Percentiles rank a stretch among this genome's conserved stretches.
phyloP scores from a whole-genome alignment of 2,113 vertebrate genomes.

The Nannobrachium achirus region DNA sequence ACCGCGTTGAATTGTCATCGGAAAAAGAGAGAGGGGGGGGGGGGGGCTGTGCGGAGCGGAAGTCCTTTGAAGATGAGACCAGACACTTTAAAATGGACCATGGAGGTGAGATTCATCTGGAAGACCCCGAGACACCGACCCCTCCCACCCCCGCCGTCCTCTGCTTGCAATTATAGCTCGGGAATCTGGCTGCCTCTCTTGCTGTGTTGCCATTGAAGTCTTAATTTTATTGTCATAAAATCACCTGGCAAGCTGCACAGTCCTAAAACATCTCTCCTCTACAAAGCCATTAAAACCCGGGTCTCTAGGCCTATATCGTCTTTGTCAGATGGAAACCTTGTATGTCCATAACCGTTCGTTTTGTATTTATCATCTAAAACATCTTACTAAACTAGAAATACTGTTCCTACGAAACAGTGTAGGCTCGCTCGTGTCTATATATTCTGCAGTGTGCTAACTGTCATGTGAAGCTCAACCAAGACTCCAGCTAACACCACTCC shows the following conservation, averaged over 20 bases:
- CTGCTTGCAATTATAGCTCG: slow-evolving; percentile 66
- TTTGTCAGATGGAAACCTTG: too few species aligned
- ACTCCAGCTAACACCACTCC: too few species aligned
- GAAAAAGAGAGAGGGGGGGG: slow-evolving; percentile 38
- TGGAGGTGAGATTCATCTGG: slow-evolving; percentile 59
- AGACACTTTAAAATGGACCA: slow-evolving; percentile 60
- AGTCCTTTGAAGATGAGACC: slow-evolving; percentile 64
- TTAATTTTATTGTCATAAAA: slow-evolving; percentile 71
- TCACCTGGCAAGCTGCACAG: slow-evolving; percentile 62
- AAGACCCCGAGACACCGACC: slow-evolving; percentile 55
- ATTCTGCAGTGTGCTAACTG: too few species aligned
- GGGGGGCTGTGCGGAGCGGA: too few species aligned
- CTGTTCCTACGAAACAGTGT: too few species aligned
- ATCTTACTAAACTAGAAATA: too few species aligned
- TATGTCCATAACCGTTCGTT: slow-evolving; percentile 27
- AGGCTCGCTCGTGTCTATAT: too few species aligned
- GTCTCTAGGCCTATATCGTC: too few species aligned
- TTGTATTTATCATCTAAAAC: too few species aligned
- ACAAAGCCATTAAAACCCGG: slow-evolving; percentile 53
- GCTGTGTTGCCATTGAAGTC: slow-evolving; percentile 69
- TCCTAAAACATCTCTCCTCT: slow-evolving; percentile 45
- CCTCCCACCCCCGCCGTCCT: slow-evolving; percentile 46
- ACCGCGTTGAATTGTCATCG: slow-evolving; percentile 54
- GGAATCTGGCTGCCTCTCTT: slow-evolving; percentile 58
- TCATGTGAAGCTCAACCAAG: too few species aligned